These are phyloP conservation scores for Corticium candelabrum DNA, from an alignment of 37 sponge, comb jelly and placozoan genomes.

Conservation along the genomic window DNA sequence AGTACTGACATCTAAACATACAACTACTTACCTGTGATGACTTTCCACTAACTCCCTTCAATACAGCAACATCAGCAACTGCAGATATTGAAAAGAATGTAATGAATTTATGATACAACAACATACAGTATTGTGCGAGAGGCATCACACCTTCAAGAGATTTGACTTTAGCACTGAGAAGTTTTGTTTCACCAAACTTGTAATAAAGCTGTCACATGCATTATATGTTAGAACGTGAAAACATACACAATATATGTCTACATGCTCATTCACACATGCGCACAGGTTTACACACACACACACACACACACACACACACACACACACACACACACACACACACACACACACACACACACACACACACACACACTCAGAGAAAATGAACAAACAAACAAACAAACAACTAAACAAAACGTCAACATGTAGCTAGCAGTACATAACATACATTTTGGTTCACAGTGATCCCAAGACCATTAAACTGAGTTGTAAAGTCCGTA, in stretches of 20 bases:
- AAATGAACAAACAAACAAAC: no score
- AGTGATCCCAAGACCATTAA: slow-evolving; percentile 28
- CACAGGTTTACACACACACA: no score
- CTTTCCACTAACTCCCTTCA: neutral
- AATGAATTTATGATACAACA: no score
- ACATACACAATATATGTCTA: no score
- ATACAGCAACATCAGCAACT: neutral
- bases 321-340: no score
- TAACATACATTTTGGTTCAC: slow-evolving; percentile 24
- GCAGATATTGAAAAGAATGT: no score
- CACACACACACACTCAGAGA: no score
- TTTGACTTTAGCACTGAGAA: neutral
- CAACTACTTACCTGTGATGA: neutral
- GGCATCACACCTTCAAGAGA: neutral
- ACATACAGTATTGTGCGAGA: no score
- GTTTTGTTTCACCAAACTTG: neutral
- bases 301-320: no score
- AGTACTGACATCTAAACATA: neutral
- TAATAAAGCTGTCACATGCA: neutral
- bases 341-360: no score
- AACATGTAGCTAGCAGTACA: neutral
- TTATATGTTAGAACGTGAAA: no score
- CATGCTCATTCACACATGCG: no score
- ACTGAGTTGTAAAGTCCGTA: slow-evolving; percentile 18
- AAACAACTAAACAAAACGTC: neutral